Percentiles rank a stretch among this genome's conserved stretches.
Conservation (phyloP, 2,888 invertebrate species). For the Fabriciana adippe region DNA sequence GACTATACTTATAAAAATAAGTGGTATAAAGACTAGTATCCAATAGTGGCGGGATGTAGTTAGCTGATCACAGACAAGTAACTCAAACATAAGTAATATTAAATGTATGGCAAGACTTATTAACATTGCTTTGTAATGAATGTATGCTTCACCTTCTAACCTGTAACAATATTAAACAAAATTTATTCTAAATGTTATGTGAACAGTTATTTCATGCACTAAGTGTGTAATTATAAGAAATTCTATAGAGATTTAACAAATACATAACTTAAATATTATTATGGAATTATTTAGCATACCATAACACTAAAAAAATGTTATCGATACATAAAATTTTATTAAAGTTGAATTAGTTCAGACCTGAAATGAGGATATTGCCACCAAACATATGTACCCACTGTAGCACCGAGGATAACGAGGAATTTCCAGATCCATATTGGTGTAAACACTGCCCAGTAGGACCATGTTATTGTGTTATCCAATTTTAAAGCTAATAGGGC, state of each 20-base stretch:
- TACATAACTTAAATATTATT: too few relatives aligned
- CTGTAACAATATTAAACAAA: conserved; percentile 74
- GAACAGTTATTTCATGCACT: too few relatives aligned
- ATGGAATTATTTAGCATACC: too few relatives aligned
- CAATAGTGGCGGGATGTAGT: conserved; percentile 92
- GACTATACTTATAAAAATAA: conserved; percentile 97
- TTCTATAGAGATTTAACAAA: too few relatives aligned
- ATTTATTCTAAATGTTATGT: too few relatives aligned
- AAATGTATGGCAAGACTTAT: conserved; percentile 97
- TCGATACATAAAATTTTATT: not conserved
- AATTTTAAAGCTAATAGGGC: conserved; percentile 94
- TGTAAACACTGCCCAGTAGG: conserved; percentile 97
- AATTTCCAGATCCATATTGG: conserved; percentile 99
- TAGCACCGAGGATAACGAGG: conserved; percentile 94
- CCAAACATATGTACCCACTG: conserved; percentile 97
- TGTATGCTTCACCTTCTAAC: conserved; percentile 96
- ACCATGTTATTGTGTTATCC: conserved; percentile 95
- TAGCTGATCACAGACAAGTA: conserved; percentile 97
- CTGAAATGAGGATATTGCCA: conserved; percentile 97
- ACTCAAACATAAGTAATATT: conserved; percentile 97
- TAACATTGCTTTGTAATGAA: conserved; percentile 99
- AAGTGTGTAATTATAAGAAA: too few relatives aligned
- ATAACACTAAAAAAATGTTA: not conserved
- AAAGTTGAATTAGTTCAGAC: conserved; percentile 64
- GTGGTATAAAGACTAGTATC: conserved; percentile 96